Percentiles rank a stretch among this genome's conserved stretches.
Evolutionary conservation across 1,140 invertebrate species (phyloP).

Genomic region (Heliconius himera): DNA sequence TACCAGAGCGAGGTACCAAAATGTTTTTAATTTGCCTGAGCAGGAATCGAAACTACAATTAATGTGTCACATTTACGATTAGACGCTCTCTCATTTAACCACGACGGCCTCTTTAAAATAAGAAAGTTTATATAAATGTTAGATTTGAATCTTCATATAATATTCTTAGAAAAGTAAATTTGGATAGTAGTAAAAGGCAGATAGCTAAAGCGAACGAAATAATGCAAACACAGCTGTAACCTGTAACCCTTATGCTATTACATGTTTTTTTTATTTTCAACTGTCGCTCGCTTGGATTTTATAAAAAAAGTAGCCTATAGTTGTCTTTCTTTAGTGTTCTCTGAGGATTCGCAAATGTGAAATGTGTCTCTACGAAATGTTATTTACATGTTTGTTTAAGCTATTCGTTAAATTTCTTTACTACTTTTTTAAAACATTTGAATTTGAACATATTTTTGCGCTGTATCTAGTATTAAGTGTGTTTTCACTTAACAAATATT

Average conservation of each 20-base stretch:
- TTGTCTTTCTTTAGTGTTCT: background rate
- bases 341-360: constrained; percentile 1
- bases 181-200: background rate
- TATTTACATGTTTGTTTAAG: background rate
- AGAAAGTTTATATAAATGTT: background rate
- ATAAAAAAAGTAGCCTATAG: background rate
- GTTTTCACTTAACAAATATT: no score
- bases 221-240: background rate
- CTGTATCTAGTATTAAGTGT: no score
- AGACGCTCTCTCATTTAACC: no score
- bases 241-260: background rate
- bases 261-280: background rate
- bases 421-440: background rate
- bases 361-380: background rate
- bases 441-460: no score
- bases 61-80: no score
- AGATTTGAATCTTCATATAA: background rate
- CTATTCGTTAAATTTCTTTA: background rate
- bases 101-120: no score
- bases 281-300: background rate
- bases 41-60: no score
- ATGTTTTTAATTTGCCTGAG: no score
- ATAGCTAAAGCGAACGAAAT: background rate
- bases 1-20: no score
- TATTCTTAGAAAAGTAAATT: background rate